These are phyloP conservation scores for Metopia argyrocephala DNA, from an alignment of 2,888 invertebrate species.

Conservation along the genomic window DNA sequence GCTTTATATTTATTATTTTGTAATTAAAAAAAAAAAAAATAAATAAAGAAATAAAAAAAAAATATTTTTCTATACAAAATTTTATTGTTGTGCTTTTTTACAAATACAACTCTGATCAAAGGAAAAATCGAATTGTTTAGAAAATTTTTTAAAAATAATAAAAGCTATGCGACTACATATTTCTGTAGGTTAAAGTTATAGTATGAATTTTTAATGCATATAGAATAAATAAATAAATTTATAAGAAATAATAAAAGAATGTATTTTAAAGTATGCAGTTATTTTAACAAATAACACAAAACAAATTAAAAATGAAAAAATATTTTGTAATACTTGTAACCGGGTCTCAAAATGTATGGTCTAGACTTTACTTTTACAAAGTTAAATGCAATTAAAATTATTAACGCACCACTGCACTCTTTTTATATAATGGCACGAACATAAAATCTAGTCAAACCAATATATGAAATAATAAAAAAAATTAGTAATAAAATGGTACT, in stretches of 20 bases:
- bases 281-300: neutral
- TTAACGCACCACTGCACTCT: constrained; percentile 58
- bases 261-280: neutral
- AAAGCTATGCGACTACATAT: too few species aligned
- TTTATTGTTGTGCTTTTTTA: too few species aligned
- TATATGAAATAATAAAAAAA: neutral
- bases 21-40: too few species aligned
- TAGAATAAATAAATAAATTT: neutral
- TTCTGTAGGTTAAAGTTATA: too few species aligned
- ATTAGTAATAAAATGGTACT: neutral
- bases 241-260: neutral
- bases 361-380: constrained; percentile 40
- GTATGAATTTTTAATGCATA: too few species aligned
- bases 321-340: constrained; percentile 31
- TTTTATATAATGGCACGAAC: constrained; percentile 38
- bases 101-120: too few species aligned
- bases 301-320: neutral
- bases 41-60: too few species aligned
- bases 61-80: too few species aligned
- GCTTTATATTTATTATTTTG: too few species aligned
- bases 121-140: too few species aligned
- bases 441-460: neutral
- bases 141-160: too few species aligned
- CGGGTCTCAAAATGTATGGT: constrained; percentile 35
- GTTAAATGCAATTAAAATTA: constrained; percentile 50